These are phyloP conservation scores for Malurus leucopterus DNA, from an alignment of 2,797 vertebrate species.

Conservation along the genomic window DNA sequence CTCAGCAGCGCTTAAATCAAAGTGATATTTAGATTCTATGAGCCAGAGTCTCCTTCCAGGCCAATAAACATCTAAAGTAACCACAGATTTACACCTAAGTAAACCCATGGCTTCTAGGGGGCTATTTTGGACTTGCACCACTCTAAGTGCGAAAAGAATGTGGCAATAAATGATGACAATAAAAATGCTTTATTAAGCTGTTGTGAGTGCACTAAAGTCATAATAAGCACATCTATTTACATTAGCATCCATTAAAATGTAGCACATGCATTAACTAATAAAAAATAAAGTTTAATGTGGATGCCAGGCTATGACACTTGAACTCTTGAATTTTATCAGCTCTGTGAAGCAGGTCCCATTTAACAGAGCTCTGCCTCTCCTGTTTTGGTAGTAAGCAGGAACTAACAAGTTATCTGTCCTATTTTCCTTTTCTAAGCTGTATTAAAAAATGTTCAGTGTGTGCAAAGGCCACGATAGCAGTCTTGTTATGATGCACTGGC, in stretches of 20 bases:
- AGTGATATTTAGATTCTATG: constrained; percentile 33
- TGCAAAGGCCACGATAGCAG: accelerated
- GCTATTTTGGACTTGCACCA: constrained; percentile 19
- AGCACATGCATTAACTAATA: constrained; percentile 19
- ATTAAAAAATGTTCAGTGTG: background rate
- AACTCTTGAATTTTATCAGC: constrained; percentile 45
- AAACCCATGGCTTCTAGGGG: constrained; percentile 33
- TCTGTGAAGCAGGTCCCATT: background rate
- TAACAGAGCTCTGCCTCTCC: background rate
- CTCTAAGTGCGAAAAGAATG: constrained; percentile 45
- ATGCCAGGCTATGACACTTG: constrained; percentile 25
- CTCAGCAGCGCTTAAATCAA: constrained; percentile 45
- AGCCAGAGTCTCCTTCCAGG: constrained; percentile 25
- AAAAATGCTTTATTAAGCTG: constrained; percentile 53
- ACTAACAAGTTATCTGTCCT: background rate
- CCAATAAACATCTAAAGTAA: constrained; percentile 48
- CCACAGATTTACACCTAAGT: constrained; percentile 55
- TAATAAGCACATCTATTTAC: constrained; percentile 59
- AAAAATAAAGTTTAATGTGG: constrained; percentile 35
- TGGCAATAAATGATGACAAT: constrained; percentile 58
- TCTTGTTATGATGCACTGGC: background rate
- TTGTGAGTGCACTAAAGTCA: constrained; percentile 45
- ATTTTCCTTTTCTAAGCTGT: background rate
- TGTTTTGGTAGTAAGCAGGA: background rate
- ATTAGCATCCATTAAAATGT: constrained; percentile 52